Percentiles rank a stretch among this genome's conserved stretches.
Conservation (phyloP, 53 echinoderm and acorn worm species). For the Paracentrotus lividus region DNA sequence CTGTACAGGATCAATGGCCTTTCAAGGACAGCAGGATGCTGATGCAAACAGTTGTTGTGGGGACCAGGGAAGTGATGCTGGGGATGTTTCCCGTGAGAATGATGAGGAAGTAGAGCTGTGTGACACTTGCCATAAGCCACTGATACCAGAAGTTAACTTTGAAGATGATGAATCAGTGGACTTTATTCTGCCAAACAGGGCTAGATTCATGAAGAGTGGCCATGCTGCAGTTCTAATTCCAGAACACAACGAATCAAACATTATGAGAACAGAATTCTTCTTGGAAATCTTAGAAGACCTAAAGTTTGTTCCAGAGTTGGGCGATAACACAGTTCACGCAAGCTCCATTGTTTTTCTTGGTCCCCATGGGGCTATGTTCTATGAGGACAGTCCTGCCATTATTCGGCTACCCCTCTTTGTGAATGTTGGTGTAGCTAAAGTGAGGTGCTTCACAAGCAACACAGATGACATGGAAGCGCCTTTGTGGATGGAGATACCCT, state of each 20-base stretch:
- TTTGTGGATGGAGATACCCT: constrained; percentile 85
- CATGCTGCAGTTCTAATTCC: constrained; percentile 90
- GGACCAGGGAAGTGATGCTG: constrained; percentile 90
- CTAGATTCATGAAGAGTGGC: constrained; percentile 80
- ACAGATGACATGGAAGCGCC: constrained; percentile 86
- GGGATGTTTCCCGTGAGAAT: constrained; percentile 53
- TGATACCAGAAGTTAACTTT: constrained; percentile 79
- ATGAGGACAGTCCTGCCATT: constrained; percentile 89
- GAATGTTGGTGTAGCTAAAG: constrained; percentile 73
- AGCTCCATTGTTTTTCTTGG: constrained; percentile 86
- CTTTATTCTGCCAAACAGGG: constrained; percentile 85
- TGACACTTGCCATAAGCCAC: constrained; percentile 78
- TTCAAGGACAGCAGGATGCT: constrained; percentile 65
- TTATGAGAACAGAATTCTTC: constrained; percentile 82
- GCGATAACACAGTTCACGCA: constrained; percentile 69
- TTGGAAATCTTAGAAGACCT: constrained; percentile 79
- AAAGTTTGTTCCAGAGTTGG: constrained; percentile 79
- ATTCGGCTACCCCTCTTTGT: constrained; percentile 85
- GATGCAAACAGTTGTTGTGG: constrained; percentile 87
- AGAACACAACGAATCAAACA: constrained; percentile 90
- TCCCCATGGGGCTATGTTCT: constrained; percentile 90
- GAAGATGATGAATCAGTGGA: constrained; percentile 78
- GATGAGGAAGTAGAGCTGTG: constrained; percentile 76
- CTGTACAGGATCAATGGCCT: constrained; percentile 78
- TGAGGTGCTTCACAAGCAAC: constrained; percentile 86